phyloP scores from a whole-genome alignment of 2,797 vertebrate genomes.

The Coluber constrictor region DNA sequence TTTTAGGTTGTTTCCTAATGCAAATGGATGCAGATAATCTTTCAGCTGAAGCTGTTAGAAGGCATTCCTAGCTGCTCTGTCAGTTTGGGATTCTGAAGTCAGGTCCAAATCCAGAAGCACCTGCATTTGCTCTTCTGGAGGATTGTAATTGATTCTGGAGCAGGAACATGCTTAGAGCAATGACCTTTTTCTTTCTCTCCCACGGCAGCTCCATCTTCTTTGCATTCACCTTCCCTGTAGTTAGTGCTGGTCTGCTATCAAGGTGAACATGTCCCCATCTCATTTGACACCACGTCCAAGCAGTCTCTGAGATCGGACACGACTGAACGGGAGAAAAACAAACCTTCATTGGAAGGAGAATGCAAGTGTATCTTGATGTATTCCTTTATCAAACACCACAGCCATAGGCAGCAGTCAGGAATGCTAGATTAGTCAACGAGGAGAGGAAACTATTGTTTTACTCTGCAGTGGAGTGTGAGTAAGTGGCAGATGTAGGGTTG shows the following conservation, averaged over 20 bases:
- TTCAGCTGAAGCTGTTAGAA: background rate
- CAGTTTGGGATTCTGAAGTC: background rate
- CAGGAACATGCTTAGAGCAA: background rate
- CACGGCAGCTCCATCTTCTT: background rate
- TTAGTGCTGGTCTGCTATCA: background rate
- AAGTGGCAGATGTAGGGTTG: too few species aligned
- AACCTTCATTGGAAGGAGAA: background rate
- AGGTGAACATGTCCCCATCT: background rate
- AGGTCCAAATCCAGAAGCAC: background rate
- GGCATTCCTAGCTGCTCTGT: background rate
- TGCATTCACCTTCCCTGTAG: background rate
- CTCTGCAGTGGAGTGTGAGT: background rate
- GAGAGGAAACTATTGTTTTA: background rate
- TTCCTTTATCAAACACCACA: background rate
- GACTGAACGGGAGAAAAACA: background rate
- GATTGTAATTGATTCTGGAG: background rate
- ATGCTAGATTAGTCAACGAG: background rate
- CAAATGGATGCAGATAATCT: background rate
- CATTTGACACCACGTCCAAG: background rate
- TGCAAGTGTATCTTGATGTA: too few species aligned
- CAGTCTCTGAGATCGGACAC: background rate
- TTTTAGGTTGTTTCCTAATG: background rate
- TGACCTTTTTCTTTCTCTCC: background rate
- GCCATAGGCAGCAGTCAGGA: background rate
- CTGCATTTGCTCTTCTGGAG: background rate